A percentile compares a stretch with the other conserved stretches of the same genome.
phyloP scores from a whole-genome alignment of 2,113 vertebrate species.

The Agapornis roseicollis region DNA sequence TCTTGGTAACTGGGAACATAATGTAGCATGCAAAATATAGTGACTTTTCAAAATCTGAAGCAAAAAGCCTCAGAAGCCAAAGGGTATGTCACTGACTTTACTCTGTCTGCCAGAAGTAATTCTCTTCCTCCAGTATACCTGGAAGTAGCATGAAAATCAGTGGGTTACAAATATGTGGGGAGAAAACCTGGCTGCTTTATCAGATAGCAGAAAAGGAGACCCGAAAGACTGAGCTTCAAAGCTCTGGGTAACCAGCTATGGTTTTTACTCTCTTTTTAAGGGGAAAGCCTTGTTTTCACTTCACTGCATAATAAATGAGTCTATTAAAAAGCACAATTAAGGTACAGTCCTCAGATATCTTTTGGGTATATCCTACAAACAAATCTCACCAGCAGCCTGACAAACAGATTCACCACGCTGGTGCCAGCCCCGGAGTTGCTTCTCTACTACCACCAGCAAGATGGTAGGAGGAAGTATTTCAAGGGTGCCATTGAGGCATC shows the following conservation, averaged over 20 bases:
- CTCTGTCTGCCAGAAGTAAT: background rate
- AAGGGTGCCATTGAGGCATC: background rate
- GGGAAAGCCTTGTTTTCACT: background rate
- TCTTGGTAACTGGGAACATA: background rate
- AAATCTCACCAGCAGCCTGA: background rate
- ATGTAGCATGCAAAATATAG: background rate
- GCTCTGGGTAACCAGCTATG: background rate
- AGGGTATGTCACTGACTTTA: background rate
- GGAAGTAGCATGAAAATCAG: background rate
- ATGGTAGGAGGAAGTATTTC: background rate
- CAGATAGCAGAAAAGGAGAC: background rate
- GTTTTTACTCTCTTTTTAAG: background rate
- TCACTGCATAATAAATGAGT: background rate
- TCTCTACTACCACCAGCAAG: background rate
- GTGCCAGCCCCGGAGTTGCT: background rate
- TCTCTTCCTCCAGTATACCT: background rate
- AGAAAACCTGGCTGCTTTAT: background rate
- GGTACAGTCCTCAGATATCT: background rate
- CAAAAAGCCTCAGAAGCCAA: background rate
- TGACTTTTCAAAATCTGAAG: background rate
- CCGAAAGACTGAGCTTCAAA: background rate
- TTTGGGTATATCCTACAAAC: background rate
- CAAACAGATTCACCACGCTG: background rate
- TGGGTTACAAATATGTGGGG: background rate
- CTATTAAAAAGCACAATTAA: background rate